A percentile compares a stretch with the other conserved stretches of the same genome.
phyloP scores from a whole-genome alignment of 2,888 invertebrate genomes.

The Chouioia cunea region DNA sequence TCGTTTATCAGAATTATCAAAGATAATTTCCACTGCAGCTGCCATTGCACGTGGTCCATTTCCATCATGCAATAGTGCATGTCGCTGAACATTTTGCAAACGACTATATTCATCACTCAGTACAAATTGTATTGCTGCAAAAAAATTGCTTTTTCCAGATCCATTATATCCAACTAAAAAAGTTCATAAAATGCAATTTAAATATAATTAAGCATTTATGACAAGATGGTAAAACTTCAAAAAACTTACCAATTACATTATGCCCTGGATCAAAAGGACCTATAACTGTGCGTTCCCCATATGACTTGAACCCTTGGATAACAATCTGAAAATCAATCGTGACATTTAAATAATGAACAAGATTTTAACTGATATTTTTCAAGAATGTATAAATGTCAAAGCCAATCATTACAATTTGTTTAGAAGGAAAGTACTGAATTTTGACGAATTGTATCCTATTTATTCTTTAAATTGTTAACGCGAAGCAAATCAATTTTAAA shows the following conservation, averaged over 20 bases:
- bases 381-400: too few species aligned
- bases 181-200: conserved; percentile 16
- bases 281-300: conserved; percentile 97
- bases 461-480: too few species aligned
- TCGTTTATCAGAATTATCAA: conserved; percentile 96
- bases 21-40: conserved; percentile 98
- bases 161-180: conserved; percentile 96
- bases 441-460: too few species aligned
- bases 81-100: conserved; percentile 93
- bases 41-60: conserved; percentile 96
- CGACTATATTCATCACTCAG: conserved; percentile 98
- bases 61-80: conserved; percentile 97
- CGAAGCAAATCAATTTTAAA: too few species aligned
- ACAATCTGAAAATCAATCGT: conserved; percentile 87
- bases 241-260: conserved; percentile 86
- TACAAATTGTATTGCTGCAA: conserved; percentile 98
- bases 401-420: too few species aligned
- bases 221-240: conserved; percentile 15
- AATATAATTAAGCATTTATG: conserved; percentile 18
- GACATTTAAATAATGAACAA: too few species aligned
- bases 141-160: conserved; percentile 99
- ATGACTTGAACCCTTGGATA: conserved; percentile 99
- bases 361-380: too few species aligned
- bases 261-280: conserved; percentile 97
- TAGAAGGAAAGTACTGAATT: too few species aligned